Evolutionary conservation across 2,888 invertebrate genomes (phyloP).

Genomic region (Odontothrips loti): DNA sequence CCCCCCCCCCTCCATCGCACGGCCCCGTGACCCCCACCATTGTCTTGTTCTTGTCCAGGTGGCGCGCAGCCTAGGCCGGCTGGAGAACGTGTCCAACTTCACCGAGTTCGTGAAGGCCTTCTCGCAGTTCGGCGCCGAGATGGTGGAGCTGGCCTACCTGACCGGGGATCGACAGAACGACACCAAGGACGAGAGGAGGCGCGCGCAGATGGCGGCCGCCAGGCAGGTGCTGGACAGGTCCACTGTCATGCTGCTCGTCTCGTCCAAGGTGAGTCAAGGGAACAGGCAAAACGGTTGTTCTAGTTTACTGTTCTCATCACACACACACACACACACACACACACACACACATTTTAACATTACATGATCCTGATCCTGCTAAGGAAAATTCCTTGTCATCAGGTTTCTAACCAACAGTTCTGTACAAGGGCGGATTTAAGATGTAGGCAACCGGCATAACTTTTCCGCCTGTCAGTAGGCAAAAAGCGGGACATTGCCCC

Average conservation of each 20-base stretch:
- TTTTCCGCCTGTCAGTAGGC: too few species aligned
- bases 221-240: constrained; percentile 92
- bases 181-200: constrained; percentile 84
- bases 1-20: neutral
- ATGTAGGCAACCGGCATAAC: too few species aligned
- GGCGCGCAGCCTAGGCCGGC: constrained; percentile 72
- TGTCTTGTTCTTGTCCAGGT: constrained; percentile 53
- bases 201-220: constrained; percentile 95
- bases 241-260: constrained; percentile 93
- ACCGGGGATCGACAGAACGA: constrained; percentile 81
- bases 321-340: too few species aligned
- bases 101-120: constrained; percentile 98
- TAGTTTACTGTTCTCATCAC: too few species aligned
- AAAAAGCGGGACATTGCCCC: too few species aligned
- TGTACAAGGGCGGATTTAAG: too few species aligned
- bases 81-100: constrained; percentile 85
- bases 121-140: constrained; percentile 96
- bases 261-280: constrained; percentile 72
- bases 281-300: too few species aligned
- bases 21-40: neutral
- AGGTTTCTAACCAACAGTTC: too few species aligned
- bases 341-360: too few species aligned
- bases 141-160: constrained; percentile 96
- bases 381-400: too few species aligned
- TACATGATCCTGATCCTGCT: too few species aligned